Percentiles rank a stretch among this genome's conserved stretches.
These are phyloP conservation scores for Aporrectodea caliginosa DNA, from an alignment of 1,140 invertebrate genomes.

Conservation along the genomic window DNA sequence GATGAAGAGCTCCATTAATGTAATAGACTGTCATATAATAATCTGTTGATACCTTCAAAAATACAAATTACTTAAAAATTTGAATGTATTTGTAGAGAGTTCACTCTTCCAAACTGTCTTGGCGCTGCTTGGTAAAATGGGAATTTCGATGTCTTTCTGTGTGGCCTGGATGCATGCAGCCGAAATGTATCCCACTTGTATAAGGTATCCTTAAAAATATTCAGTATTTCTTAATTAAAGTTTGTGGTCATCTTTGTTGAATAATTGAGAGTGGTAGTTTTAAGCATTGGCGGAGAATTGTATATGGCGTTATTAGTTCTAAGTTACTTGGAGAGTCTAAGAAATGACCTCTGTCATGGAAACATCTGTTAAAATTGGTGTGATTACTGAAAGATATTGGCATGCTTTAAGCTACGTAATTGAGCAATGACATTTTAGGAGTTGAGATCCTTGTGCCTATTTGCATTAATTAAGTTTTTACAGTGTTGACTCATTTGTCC, in stretches of 20 bases:
- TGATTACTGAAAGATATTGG: no score
- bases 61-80: not conserved
- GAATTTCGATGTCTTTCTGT: slow-evolving; percentile 71
- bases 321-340: not conserved
- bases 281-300: not conserved
- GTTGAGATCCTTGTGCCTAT: no score
- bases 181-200: slow-evolving; percentile 67
- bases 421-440: no score
- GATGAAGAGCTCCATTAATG: not conserved
- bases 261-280: not conserved
- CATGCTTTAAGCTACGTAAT: no score
- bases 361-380: not conserved
- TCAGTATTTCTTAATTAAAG: no score
- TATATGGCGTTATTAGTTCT: not conserved
- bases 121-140: slow-evolving; percentile 70
- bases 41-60: not conserved
- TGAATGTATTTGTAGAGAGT: slow-evolving; percentile 20
- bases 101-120: slow-evolving; percentile 42
- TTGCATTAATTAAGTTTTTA: no score
- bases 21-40: not conserved
- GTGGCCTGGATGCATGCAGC: slow-evolving; percentile 83
- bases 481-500: no score
- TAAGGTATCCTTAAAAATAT: slow-evolving; percentile 20
- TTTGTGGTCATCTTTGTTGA: no score
- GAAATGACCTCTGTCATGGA: not conserved